These are phyloP conservation scores for Lampris megalopsis DNA, from an alignment of 2,113 vertebrate genomes.

Conservation along the genomic window DNA sequence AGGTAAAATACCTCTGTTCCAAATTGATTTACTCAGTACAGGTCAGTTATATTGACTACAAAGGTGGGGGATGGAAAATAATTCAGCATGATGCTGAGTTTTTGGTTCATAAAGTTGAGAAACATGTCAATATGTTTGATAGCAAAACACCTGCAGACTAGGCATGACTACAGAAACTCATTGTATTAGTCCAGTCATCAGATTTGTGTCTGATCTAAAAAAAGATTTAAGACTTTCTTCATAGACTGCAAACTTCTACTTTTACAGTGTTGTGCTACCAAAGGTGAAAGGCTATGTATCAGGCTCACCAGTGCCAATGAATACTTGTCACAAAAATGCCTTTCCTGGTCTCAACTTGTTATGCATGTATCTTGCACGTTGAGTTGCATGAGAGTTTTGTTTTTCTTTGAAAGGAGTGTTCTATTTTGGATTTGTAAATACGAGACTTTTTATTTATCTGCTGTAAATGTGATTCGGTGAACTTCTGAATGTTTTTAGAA, in stretches of 20 bases:
- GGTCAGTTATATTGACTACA: neutral
- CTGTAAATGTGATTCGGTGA: constrained; percentile 20
- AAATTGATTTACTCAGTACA: neutral
- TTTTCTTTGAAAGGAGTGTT: constrained; percentile 38
- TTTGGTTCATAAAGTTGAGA: too few relatives aligned
- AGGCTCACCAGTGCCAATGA: constrained; percentile 29
- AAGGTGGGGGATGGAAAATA: too few relatives aligned
- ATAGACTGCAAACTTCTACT: neutral
- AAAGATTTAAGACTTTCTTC: neutral
- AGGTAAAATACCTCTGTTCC: neutral
- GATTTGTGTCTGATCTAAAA: constrained; percentile 5
- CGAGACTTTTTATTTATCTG: constrained; percentile 45
- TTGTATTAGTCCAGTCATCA: neutral
- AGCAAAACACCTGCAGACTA: neutral
- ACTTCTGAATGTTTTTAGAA: constrained; percentile 22
- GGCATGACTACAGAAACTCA: neutral
- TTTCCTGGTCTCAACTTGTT: constrained; percentile 31
- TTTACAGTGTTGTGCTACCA: constrained; percentile 37
- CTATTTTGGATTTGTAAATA: constrained; percentile 46
- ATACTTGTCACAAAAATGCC: constrained; percentile 42
- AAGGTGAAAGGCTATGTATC: constrained; percentile 37
- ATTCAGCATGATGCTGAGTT: too few relatives aligned
- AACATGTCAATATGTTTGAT: neutral
- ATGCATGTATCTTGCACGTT: constrained; percentile 67
- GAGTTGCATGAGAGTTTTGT: constrained; percentile 66